A percentile compares a stretch with the other conserved stretches of the same genome.
These are phyloP conservation scores for Chaenocephalus aceratus DNA, from an alignment of 2,113 vertebrate genomes.

Conservation along the genomic window DNA sequence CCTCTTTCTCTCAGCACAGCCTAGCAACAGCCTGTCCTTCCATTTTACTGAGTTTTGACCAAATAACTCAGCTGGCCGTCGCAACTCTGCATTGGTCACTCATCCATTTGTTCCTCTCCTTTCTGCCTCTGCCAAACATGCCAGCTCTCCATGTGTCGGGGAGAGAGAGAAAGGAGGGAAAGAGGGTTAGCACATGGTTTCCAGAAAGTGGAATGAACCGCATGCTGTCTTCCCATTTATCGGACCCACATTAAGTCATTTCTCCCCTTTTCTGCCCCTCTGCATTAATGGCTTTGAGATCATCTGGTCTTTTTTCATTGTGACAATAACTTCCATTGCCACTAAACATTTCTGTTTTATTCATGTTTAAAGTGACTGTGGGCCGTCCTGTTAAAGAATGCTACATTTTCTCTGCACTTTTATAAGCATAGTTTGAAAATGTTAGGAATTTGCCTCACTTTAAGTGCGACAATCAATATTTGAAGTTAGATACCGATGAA, in stretches of 20 bases:
- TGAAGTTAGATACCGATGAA: not conserved
- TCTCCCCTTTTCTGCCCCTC: slow-evolving; percentile 28
- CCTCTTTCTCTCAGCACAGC: slow-evolving; percentile 71
- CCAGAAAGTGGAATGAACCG: slow-evolving; percentile 60
- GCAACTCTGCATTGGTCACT: slow-evolving; percentile 66
- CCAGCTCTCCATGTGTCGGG: slow-evolving; percentile 72
- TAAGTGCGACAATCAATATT: not conserved
- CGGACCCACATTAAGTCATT: slow-evolving; percentile 69
- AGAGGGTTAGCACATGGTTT: slow-evolving; percentile 65
- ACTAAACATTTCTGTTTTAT: slow-evolving; percentile 16
- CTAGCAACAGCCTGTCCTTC: slow-evolving; percentile 79
- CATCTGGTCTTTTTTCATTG: slow-evolving; percentile 28
- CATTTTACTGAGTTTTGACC: slow-evolving; percentile 78
- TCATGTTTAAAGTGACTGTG: slow-evolving; percentile 12
- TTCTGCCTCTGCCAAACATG: slow-evolving; percentile 78
- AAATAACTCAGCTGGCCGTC: slow-evolving; percentile 80
- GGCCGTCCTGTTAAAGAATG: slow-evolving; percentile 3
- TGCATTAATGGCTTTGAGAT: slow-evolving; percentile 31
- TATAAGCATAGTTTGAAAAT: not conserved
- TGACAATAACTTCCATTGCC: slow-evolving; percentile 9
- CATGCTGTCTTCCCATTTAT: slow-evolving; percentile 63
- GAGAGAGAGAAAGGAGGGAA: slow-evolving; percentile 58
- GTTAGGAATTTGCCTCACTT: not conserved
- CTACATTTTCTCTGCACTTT: slow-evolving; percentile 8
- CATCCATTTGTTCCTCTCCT: slow-evolving; percentile 77